A percentile compares a stretch with the other conserved stretches of the same genome.
phyloP scores from a whole-genome alignment of 2,888 invertebrate species.

The Caenorhabditis auriculariae region DNA sequence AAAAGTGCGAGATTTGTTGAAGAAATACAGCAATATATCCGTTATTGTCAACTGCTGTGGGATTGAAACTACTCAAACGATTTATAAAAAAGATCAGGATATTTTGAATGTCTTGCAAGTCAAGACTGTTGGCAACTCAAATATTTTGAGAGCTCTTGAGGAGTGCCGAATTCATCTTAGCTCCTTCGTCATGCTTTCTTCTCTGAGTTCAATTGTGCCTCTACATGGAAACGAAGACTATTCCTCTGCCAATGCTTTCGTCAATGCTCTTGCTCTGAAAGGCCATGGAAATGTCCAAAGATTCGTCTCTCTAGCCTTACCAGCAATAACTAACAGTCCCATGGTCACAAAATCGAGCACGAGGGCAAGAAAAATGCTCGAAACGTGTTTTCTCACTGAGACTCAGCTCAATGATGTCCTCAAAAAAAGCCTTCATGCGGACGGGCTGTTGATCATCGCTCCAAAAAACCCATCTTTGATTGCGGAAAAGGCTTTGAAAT shows the following conservation, averaged over 20 bases:
- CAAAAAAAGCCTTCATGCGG: slow-evolving; percentile 3
- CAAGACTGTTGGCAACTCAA: slow-evolving; percentile 28
- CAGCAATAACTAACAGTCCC: slow-evolving; percentile 23
- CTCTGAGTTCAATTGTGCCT: slow-evolving; percentile 43
- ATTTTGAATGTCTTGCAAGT: slow-evolving; percentile 19
- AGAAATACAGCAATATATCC: neutral
- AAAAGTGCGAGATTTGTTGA: slow-evolving; percentile 4
- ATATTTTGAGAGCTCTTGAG: slow-evolving; percentile 23
- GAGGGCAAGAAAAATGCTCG: slow-evolving; percentile 9
- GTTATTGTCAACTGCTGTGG: slow-evolving; percentile 35
- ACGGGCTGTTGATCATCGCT: slow-evolving; percentile 9
- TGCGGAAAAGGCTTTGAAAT: slow-evolving; percentile 2
- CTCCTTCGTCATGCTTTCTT: slow-evolving; percentile 42
- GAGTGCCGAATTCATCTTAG: slow-evolving; percentile 14
- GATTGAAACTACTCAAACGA: slow-evolving; percentile 10
- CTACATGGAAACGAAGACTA: slow-evolving; percentile 48
- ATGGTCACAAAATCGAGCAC: slow-evolving; percentile 17
- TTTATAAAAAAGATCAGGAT: slow-evolving; percentile 24
- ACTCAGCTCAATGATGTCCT: slow-evolving; percentile 11
- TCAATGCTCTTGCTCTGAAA: slow-evolving; percentile 27
- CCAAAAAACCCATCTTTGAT: neutral
- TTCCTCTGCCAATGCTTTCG: slow-evolving; percentile 45
- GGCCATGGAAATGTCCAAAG: slow-evolving; percentile 1
- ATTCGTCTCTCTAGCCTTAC: slow-evolving; percentile 25
- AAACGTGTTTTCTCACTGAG: neutral